Conservation (phyloP, 2,888 invertebrate species). For the Dryococelus australis region DNA sequence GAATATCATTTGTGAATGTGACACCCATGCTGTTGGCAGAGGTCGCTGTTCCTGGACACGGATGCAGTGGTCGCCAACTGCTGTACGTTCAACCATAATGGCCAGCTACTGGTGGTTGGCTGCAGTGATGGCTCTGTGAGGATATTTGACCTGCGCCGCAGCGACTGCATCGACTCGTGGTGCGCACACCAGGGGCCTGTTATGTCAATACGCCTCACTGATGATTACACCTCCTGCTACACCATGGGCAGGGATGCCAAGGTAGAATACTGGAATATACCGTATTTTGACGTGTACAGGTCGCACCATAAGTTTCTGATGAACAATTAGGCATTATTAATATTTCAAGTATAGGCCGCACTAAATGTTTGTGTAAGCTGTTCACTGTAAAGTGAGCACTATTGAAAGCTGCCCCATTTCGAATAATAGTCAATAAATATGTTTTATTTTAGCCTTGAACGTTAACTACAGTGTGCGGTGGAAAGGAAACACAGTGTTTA, state of each 20-base stretch:
- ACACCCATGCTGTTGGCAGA: neutral
- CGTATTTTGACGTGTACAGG: too few species aligned
- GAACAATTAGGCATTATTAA: too few species aligned
- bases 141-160: constrained; percentile 64
- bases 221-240: constrained; percentile 65
- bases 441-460: too few species aligned
- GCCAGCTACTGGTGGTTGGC: constrained; percentile 65
- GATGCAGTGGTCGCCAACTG: constrained; percentile 57
- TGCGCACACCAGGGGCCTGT: constrained; percentile 64
- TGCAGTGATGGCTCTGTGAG: constrained; percentile 65
- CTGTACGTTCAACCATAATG: constrained; percentile 67
- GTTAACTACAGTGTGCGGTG: too few species aligned
- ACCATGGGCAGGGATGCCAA: constrained; percentile 65
- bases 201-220: constrained; percentile 62
- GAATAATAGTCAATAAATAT: too few species aligned
- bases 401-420: too few species aligned
- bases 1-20: too few species aligned
- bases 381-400: too few species aligned
- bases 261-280: constrained; percentile 54
- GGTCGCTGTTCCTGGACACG: constrained; percentile 11
- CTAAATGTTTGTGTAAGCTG: too few species aligned
- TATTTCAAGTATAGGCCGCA: too few species aligned
- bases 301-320: too few species aligned
- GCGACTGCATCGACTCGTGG: constrained; percentile 64
- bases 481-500: too few species aligned